Base-by-base conservation (phyloP, 2,797 vertebrate genomes). In the Paguma larvata region DNA sequence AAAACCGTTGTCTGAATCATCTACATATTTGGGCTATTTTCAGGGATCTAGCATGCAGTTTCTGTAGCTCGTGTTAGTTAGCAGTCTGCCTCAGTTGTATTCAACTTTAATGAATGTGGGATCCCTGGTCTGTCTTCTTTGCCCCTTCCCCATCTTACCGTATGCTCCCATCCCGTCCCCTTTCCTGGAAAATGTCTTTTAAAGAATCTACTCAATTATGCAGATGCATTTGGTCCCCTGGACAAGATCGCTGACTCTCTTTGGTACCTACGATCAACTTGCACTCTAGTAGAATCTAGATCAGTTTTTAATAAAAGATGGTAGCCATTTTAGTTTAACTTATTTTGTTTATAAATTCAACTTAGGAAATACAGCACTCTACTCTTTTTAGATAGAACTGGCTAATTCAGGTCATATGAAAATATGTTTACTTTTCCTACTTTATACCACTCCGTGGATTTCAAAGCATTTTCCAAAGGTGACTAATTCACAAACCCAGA, bases 331-430 rank as follows among this genome's bases (percentile, higher is more conserved):
- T 83, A 62, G 84, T 78, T 79, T 79, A 38, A 83, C 79, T 79
- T 85, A 91, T 51, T 78, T 91, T 86, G 21, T 44, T 85, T 92
- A 56, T 62, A 85, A 85, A 51, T 53, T n/a, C 19, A 80, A 9
- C 0, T 80, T 77, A 27, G 11, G 4, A 5, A 8, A 77, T 34
- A 51, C 9, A 82, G 21, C 19, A 34, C 38, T 62, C 19, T 21
- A 62, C 27, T 92, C 41, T 15, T 62, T 84, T 91, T 46, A 65
- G 18, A 32, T 70, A 85, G 77, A 96, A 75, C 34, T 85, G n/a
- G 41, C 44, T 67, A 94, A 79, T 68, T 5, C 51, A 82, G 51
- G 5, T 51, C 46, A 7, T 56, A 38, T 79, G 32, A 68, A 70
- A 96, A 85, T 19, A 51, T 41, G 6, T 44, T 32, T 65, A 27